A percentile compares a stretch with the other conserved stretches of the same genome.
Conservation (phyloP, 2,113 vertebrate genomes). For the Notechis scutatus region DNA sequence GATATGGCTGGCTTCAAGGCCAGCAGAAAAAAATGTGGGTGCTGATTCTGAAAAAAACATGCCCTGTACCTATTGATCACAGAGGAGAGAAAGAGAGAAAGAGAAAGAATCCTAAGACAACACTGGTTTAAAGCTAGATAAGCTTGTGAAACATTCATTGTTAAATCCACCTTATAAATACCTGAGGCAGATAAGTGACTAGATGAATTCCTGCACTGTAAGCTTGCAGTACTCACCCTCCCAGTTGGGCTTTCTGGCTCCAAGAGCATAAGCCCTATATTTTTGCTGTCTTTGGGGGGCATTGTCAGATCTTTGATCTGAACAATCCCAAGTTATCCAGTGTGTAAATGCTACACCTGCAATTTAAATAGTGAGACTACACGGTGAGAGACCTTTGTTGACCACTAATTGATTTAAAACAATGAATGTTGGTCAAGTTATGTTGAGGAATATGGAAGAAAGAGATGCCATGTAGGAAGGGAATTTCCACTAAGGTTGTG, state of each 20-base stretch:
- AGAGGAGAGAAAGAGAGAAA: background rate
- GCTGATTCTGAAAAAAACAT: background rate
- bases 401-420: background rate
- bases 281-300: background rate
- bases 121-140: background rate
- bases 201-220: background rate
- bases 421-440: background rate
- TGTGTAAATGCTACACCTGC: constrained; percentile 19
- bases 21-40: background rate
- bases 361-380: constrained; percentile 15
- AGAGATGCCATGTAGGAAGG: background rate
- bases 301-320: constrained; percentile 3
- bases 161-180: constrained; percentile 17
- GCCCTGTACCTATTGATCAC: background rate
- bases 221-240: background rate
- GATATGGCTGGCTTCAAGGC: background rate
- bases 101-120: background rate
- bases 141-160: background rate
- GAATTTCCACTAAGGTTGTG: background rate
- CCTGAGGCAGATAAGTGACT: background rate
- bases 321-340: constrained; percentile 10
- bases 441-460: background rate
- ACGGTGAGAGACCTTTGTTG: background rate
- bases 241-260: constrained; percentile 4
- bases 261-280: background rate